Conservation (phyloP, 2,113 vertebrate species). For the Mormyrus lacerda region DNA sequence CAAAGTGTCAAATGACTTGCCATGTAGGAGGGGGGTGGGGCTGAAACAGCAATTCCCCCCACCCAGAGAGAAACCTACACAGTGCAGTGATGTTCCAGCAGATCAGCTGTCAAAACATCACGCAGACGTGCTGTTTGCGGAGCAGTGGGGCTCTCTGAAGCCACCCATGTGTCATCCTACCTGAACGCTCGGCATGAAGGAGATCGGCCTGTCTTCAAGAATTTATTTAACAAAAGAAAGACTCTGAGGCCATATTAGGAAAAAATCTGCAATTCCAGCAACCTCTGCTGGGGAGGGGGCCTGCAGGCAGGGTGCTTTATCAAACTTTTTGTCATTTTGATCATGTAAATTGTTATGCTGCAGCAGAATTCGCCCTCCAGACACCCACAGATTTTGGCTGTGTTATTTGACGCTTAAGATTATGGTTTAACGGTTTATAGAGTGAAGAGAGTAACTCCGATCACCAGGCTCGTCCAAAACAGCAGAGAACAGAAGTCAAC, state of each 20-base stretch:
- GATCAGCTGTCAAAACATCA: background rate
- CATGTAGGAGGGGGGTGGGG: background rate
- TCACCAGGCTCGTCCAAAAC: background rate
- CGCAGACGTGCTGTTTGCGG: background rate
- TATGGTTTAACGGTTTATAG: background rate
- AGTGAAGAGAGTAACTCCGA: background rate
- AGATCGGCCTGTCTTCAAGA: background rate
- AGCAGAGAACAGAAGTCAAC: background rate
- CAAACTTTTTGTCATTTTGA: background rate
- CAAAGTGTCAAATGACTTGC: background rate
- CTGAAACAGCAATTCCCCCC: background rate
- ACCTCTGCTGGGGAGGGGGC: background rate
- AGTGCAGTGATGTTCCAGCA: background rate
- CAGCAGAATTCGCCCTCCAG: background rate
- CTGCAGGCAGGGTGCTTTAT: background rate
- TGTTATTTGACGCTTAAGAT: background rate
- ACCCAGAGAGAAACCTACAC: background rate
- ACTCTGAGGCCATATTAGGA: slow-evolving; percentile 4
- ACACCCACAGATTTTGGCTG: background rate
- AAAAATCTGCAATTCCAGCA: background rate
- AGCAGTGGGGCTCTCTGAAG: background rate
- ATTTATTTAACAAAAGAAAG: background rate
- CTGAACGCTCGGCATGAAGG: background rate
- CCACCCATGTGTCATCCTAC: slow-evolving; percentile 1
- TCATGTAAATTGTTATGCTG: background rate